Evolutionary conservation across 2,113 vertebrate species (phyloP).

Genomic region (Xerus inauris): DNA sequence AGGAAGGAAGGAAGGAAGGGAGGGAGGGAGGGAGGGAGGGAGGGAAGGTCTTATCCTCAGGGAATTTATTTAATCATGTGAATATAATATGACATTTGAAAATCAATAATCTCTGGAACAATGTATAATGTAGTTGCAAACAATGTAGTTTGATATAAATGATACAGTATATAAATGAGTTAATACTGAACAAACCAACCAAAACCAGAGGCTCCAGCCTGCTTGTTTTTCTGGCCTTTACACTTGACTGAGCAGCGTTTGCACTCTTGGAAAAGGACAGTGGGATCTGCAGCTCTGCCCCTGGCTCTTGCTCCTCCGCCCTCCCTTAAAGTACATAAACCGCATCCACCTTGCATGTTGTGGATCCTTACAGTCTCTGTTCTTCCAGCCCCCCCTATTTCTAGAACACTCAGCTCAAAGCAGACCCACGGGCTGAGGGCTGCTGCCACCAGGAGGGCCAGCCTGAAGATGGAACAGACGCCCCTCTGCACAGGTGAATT

Average conservation of each 20-base stretch:
- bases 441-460: background rate
- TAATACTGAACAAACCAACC: background rate
- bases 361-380: no score
- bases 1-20: no score
- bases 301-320: background rate
- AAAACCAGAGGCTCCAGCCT: background rate
- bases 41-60: background rate
- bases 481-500: background rate
- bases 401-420: fast-evolving
- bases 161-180: background rate
- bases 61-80: background rate
- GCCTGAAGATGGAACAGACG: background rate
- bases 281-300: no score
- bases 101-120: background rate
- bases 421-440: fast-evolving
- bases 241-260: background rate
- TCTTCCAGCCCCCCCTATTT: fast-evolving
- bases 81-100: background rate
- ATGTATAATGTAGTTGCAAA: background rate
- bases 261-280: background rate
- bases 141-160: background rate
- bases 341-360: fast-evolving
- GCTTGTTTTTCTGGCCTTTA: background rate
- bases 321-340: background rate
- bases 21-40: no score